Percentiles rank a stretch among this genome's conserved stretches.
phyloP scores from a whole-genome alignment of 2,797 vertebrate genomes.

The Siniperca undulata region DNA sequence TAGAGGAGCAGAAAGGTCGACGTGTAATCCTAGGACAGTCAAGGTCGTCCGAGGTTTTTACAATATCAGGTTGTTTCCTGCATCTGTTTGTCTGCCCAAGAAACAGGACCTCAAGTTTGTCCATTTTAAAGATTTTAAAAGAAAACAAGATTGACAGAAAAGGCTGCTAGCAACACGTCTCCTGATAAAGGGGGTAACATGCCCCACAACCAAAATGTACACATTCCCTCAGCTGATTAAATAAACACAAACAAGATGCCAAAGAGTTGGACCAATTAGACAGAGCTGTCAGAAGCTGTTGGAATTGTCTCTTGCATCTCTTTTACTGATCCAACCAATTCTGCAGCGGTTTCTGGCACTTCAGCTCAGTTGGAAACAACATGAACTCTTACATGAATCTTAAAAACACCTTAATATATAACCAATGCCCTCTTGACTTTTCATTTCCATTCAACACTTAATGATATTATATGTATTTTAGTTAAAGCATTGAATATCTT shows the following conservation, averaged over 20 bases:
- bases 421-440: constrained; percentile 5
- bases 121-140: constrained; percentile 80
- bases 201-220: constrained; percentile 55
- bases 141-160: constrained; percentile 26
- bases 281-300: constrained; percentile 58
- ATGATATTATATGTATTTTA: constrained; percentile 36
- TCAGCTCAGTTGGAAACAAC: constrained; percentile 31
- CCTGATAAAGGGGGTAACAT: constrained; percentile 41
- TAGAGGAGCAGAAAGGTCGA: constrained; percentile 91
- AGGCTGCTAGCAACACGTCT: constrained; percentile 22
- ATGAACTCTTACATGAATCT: constrained; percentile 20
- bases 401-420: constrained; percentile 20
- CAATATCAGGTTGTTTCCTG: constrained; percentile 89
- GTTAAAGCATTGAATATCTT: constrained; percentile 29
- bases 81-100: constrained; percentile 84
- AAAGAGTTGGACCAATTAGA: constrained; percentile 65
- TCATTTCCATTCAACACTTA: constrained; percentile 8
- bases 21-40: constrained; percentile 90
- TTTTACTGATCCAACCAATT: constrained; percentile 50
- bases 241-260: constrained; percentile 70
- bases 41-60: constrained; percentile 87
- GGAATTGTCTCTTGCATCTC: constrained; percentile 54
- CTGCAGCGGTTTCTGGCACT: constrained; percentile 37
- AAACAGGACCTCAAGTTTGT: constrained; percentile 83
- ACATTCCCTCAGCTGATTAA: constrained; percentile 64